These are phyloP conservation scores for Ursus arctos DNA, from an alignment of 2,113 vertebrate species.

Conservation along the genomic window DNA sequence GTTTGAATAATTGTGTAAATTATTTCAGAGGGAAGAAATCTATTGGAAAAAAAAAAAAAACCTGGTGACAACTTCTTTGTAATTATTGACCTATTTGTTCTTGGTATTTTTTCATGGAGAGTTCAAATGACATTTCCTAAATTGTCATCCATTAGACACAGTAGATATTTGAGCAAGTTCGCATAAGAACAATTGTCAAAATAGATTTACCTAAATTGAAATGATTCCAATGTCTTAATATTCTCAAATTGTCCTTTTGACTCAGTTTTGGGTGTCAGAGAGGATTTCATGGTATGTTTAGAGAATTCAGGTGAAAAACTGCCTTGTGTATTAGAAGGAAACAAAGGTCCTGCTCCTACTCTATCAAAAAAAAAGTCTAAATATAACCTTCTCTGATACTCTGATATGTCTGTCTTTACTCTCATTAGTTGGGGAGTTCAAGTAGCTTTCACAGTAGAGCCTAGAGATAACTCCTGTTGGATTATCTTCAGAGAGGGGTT, in stretches of 20 bases:
- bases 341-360: slow-evolving; percentile 64
- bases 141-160: background rate
- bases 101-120: background rate
- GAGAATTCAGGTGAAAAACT: slow-evolving; percentile 56
- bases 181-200: background rate
- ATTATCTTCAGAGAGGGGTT: slow-evolving; percentile 49
- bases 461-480: background rate
- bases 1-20: background rate
- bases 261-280: background rate
- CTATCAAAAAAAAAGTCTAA: slow-evolving; percentile 78
- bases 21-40: background rate
- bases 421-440: slow-evolving; percentile 61
- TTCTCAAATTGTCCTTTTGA: background rate
- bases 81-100: slow-evolving; percentile 22
- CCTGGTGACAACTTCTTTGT: background rate
- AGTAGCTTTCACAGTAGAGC: slow-evolving; percentile 63
- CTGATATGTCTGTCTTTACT: slow-evolving; percentile 56
- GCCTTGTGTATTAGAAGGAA: slow-evolving; percentile 73
- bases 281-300: background rate
- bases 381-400: slow-evolving; percentile 82
- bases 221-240: background rate
- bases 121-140: background rate
- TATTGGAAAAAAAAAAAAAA: background rate
- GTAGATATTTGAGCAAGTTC: background rate
- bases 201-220: background rate